Base-by-base conservation (phyloP, 2,888 invertebrate genomes). In the Axea sp. region DNA sequence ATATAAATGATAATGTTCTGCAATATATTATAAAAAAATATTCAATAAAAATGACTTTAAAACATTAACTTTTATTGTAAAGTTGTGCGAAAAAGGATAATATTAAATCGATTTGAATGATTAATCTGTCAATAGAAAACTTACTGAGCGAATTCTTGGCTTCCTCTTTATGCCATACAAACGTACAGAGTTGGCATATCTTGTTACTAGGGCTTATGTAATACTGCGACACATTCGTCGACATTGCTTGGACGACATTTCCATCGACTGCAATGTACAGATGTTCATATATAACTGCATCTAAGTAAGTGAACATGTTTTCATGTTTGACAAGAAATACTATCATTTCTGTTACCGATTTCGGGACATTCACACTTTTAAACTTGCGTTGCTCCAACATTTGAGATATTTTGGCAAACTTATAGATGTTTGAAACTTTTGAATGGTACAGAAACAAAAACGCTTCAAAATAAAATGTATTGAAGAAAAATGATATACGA, bases 181-280 rank as follows among this genome's bases (percentile, higher is more conserved):
- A 39, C 24, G 14, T 26, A 28, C 35, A 72, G 39, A 65, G 47
- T 73, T 65, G 73, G 73, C 73, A 60, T 64, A 73, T 73, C 73
- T 73, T 37, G 65, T 73, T 73, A 65, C 57, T 59, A 51, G 31
- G 37, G 60, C 53, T 73, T 73, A 73, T 73, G 67, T 62, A 73
- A 73, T 33, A 73, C 73, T 73, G 73, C 73, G 73, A 67, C 73
- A 73, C 65, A 73, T 73, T 73, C 60, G 60, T 39, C n/a, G n/a
- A n/a, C n/a, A 47, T 60, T 67, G 67, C 62, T 73, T 67, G 67
- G 47, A 55, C 67, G 65, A 60, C 72, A 65, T 73, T 73, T 73
- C 60, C 59, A 59, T 64, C 45, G 65, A 53, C 45, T 60, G 47
- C 55, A 24, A 73, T 55, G 57, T 57, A 59, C 33, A 47, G 55